phyloP scores from a whole-genome alignment of 2,888 invertebrate species.

The Standfussiana lucernea region DNA sequence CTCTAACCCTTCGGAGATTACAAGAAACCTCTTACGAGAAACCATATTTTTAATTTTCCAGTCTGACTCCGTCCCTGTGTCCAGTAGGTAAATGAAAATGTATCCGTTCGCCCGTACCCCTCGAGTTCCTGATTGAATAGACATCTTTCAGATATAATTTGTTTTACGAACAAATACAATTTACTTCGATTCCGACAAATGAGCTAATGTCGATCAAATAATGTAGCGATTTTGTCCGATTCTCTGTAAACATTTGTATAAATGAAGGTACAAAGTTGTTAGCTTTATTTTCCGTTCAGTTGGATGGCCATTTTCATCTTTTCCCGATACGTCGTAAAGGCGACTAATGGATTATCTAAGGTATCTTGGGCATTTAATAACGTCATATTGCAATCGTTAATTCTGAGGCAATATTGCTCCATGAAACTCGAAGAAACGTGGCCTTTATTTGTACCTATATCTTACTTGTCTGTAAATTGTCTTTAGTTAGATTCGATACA shows the following conservation, averaged over 20 bases:
- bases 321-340: slow-evolving; percentile 46
- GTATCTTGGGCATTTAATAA: slow-evolving; percentile 19
- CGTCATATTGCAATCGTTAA: slow-evolving; percentile 44
- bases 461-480: neutral
- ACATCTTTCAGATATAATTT: slow-evolving; percentile 57
- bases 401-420: slow-evolving; percentile 19
- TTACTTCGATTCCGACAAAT: slow-evolving; percentile 46
- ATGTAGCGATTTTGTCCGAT: slow-evolving; percentile 23
- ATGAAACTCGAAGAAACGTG: neutral
- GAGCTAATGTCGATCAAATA: slow-evolving; percentile 49
- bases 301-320: slow-evolving; percentile 23
- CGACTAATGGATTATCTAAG: slow-evolving; percentile 51
- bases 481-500: neutral
- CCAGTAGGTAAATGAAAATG: slow-evolving; percentile 54
- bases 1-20: neutral
- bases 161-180: slow-evolving; percentile 58
- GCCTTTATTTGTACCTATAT: neutral
- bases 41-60: neutral
- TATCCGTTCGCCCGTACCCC: slow-evolving; percentile 28
- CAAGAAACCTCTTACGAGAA: neutral
- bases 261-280: slow-evolving; percentile 6
- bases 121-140: slow-evolving; percentile 49
- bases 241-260: slow-evolving; percentile 22
- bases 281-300: neutral
- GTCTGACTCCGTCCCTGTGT: slow-evolving; percentile 40